Conservation (phyloP, 1,140 invertebrate genomes). For the Hycleus cichorii region DNA sequence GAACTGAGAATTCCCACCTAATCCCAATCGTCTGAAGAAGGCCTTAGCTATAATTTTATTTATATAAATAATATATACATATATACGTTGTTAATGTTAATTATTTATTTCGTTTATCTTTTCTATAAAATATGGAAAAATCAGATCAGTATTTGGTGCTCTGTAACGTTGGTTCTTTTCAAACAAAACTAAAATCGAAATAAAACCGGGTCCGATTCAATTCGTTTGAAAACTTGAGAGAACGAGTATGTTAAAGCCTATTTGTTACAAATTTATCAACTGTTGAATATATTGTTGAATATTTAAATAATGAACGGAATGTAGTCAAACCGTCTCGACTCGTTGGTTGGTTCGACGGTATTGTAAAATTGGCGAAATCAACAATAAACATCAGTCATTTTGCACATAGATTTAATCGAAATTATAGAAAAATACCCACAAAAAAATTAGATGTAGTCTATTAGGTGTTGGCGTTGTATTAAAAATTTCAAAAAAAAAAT, state of each 20-base stretch:
- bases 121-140: background rate
- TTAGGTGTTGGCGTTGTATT: slow-evolving; percentile 23
- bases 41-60: slow-evolving; percentile 16
- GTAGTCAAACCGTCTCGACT: slow-evolving; percentile 14
- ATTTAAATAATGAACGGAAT: slow-evolving; percentile 20
- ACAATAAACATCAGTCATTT: slow-evolving; percentile 8
- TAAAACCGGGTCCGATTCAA: background rate
- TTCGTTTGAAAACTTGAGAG: slow-evolving; percentile 13
- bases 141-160: slow-evolving; percentile 24
- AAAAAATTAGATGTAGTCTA: slow-evolving; percentile 15
- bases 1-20: background rate
- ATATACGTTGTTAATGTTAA: no score
- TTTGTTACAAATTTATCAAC: slow-evolving; percentile 31
- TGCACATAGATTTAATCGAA: background rate
- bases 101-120: no score
- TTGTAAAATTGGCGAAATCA: slow-evolving; percentile 2
- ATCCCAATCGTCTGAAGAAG: slow-evolving; percentile 19
- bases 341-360: slow-evolving; percentile 5
- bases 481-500: slow-evolving; percentile 12
- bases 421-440: slow-evolving; percentile 14
- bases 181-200: background rate
- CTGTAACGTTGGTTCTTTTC: slow-evolving; percentile 28
- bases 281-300: slow-evolving; percentile 24
- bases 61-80: no score
- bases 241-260: slow-evolving; percentile 28